Evolutionary conservation across 2,113 vertebrate species (phyloP).

Genomic region (Passer montanus): DNA sequence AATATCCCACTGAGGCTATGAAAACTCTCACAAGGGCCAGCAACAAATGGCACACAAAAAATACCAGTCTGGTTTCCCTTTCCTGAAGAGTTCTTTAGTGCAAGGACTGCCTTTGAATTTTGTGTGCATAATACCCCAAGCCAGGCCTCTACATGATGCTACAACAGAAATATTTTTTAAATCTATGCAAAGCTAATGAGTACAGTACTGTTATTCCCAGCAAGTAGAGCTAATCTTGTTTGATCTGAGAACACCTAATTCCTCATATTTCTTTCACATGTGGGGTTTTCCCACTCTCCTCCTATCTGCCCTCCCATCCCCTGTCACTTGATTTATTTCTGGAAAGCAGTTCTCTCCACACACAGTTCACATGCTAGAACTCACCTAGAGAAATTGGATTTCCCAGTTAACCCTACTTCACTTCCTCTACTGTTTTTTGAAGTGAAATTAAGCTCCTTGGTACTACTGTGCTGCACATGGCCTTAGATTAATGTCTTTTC

Average conservation of each 20-base stretch:
- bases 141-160: background rate
- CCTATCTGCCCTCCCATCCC: background rate
- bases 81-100: background rate
- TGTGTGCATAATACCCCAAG: background rate
- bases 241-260: background rate
- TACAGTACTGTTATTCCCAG: background rate
- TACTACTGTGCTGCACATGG: background rate
- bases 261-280: background rate
- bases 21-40: background rate
- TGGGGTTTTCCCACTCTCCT: background rate
- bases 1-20: accelerated
- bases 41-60: background rate
- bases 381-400: background rate
- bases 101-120: background rate
- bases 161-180: background rate
- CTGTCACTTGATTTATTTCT: background rate
- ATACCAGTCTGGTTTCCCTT: background rate
- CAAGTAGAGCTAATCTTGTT: background rate
- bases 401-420: background rate
- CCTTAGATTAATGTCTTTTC: conserved; percentile 48
- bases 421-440: background rate
- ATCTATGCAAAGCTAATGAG: background rate
- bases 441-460: background rate
- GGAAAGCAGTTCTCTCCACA: background rate
- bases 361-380: background rate